These are phyloP conservation scores for Chloroclystis v-ata DNA, from an alignment of 2,888 invertebrate genomes.

Conservation along the genomic window DNA sequence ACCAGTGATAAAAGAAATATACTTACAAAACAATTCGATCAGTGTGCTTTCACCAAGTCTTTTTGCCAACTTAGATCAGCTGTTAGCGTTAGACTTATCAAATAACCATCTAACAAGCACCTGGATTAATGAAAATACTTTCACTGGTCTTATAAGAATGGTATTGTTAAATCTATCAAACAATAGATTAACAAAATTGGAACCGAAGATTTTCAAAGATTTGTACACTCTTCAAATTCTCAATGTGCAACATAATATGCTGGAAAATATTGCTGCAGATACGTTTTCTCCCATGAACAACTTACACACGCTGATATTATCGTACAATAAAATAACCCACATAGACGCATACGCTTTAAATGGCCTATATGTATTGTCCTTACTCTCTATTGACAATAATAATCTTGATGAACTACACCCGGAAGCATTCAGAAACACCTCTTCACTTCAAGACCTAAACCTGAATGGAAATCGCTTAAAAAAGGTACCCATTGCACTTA, in stretches of 20 bases:
- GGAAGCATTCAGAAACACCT: conserved; percentile 93
- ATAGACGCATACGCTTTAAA: conserved; percentile 92
- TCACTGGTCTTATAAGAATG: conserved; percentile 91
- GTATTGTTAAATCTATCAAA: conserved; percentile 91
- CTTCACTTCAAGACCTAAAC: conserved; percentile 92
- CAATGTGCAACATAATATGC: conserved; percentile 89
- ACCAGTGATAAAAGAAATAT: conserved; percentile 90
- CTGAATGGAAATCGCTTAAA: conserved; percentile 91
- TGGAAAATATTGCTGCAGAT: conserved; percentile 90
- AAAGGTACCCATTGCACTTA: conserved; percentile 87
- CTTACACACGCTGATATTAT: conserved; percentile 91
- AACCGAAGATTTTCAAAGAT: conserved; percentile 90
- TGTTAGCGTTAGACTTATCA: conserved; percentile 89
- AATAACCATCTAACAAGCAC: conserved; percentile 91
- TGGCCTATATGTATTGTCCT: conserved; percentile 90
- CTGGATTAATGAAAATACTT: conserved; percentile 91
- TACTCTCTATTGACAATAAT: conserved; percentile 92
- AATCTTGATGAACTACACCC: conserved; percentile 89
- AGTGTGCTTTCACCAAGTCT: conserved; percentile 90
- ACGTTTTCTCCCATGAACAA: conserved; percentile 95
- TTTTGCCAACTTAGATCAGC: conserved; percentile 89
- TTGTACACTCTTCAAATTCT: conserved; percentile 91
- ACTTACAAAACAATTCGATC: conserved; percentile 94
- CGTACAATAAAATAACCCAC: conserved; percentile 90
- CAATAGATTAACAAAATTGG: conserved; percentile 88